Base-by-base conservation (phyloP, 2,113 vertebrate species). In the Conger conger region DNA sequence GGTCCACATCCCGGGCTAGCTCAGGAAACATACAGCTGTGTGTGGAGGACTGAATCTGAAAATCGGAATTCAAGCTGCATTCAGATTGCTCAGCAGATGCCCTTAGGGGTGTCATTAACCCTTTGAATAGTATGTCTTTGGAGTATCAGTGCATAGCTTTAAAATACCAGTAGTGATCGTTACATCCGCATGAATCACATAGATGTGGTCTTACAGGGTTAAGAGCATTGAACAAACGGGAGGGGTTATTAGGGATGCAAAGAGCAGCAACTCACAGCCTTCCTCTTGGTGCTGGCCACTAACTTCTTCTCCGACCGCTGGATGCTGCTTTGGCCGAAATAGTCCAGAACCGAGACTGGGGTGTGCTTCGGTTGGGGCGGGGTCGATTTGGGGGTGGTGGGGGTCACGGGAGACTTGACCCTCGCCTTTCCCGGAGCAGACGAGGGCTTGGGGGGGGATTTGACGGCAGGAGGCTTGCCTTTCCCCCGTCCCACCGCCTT, bases 231-330 rank as follows among this genome's bases (percentile, higher is more conserved):
- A n/a, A n/a, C n/a, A n/a, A n/a, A n/a, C n/a, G n/a, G n/a, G 40
- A 42, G 4, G 9, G 27, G 54, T 68, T 7, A 5, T n/a, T 7
- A 27, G n/a, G 60, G 23, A 68, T 4, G 7, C n/a, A 5, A 33
- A 73, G n/a, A 73, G 11, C 4, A 73, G n/a, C 9, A 5, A 95
- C 97, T 96, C 88, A 99, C 98, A 79, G 96, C 94, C 92, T 97
- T 98, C 88, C 96, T 95, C 91, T 97, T 96, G 82, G 87, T 93
- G 92, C 95, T 98, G 84, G 97, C 95, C 42, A 99, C 98, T 88
- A 99, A 95, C 89, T 97, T 99, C 92, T 96, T 98, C 4, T 95
- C 96, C 0, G 98, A 99, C 77, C 97, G 95, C 15, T 96, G 96
- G 80, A 99, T 82, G 0, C 89, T 89, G 3, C 88, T 88, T 3